Conservation (phyloP, 2,113 vertebrate species). For the Meles meles region DNA sequence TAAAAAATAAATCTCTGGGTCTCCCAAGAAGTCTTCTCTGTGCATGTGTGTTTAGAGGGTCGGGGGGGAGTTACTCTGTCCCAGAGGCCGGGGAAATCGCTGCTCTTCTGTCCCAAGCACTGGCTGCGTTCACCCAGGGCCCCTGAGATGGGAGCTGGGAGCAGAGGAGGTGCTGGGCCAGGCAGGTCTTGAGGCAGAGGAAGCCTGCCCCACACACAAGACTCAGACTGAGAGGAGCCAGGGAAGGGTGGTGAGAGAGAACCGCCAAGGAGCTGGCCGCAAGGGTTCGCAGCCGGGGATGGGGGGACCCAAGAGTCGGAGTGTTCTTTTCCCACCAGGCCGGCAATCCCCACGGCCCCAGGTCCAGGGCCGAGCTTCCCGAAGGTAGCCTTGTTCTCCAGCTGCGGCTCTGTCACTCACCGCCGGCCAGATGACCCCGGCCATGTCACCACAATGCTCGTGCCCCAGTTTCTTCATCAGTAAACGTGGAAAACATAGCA, state of each 20-base stretch:
- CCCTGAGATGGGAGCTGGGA: no score
- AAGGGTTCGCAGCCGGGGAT: fast-evolving
- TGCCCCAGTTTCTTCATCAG: background rate
- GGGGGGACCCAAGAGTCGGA: background rate
- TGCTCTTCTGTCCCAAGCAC: no score
- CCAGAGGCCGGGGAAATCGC: no score
- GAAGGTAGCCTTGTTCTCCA: fast-evolving
- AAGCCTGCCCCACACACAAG: background rate
- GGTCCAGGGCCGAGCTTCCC: background rate
- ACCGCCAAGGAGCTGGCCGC: no score
- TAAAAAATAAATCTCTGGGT: background rate
- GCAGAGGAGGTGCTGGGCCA: background rate
- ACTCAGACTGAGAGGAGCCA: no score
- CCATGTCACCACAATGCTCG: background rate
- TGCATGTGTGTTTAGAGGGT: background rate
- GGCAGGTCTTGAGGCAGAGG: background rate
- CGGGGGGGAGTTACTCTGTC: background rate
- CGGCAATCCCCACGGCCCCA: fast-evolving
- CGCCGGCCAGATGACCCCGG: background rate
- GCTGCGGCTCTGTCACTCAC: background rate
- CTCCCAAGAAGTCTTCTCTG: background rate
- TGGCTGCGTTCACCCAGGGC: no score
- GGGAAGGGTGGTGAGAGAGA: background rate
- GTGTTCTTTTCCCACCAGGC: fast-evolving
- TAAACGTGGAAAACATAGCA: background rate